Evolutionary conservation across 2,888 invertebrate species (phyloP), one percentile per base, ranked within the genome.

Genomic region (Brenthis daphne): DNA sequence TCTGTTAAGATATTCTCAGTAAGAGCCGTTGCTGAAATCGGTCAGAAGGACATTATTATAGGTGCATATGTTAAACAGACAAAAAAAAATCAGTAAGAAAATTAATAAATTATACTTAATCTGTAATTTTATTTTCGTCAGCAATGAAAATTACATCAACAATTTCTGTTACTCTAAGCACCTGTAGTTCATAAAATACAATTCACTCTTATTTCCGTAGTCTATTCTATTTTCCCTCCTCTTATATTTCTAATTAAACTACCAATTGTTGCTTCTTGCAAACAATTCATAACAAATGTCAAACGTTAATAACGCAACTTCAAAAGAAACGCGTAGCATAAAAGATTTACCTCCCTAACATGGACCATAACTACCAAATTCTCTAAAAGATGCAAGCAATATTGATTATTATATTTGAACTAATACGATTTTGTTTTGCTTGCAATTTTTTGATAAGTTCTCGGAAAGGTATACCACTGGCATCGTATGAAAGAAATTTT

Each of bases 201-300:
- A 43, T 8, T 8, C 11, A 11, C 11, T 43, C 8, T 43, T 43
- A 0, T 43, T 43, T 11, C 11, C 37, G 37, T 11, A 43, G 8
- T 43, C 37, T 43, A 43, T 56, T 56, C 29, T 13, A 43, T 20
- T 55, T 61, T 48, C n/a, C 51, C 67, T 50, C 24, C 33, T 50
- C 43, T 56, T 53, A 61, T 24, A 65, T 69, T 63, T 65, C 43
- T 53, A 65, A 65, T 65, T 65, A 70, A 33, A 81, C 74, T 76
- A 51, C 48, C 68, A 71, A 81, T 88, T 89, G 88, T 90, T 89
- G 88, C 86, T 87, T 83, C 85, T 86, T 82, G 81, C 85, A 80
- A 66, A 70, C 82, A 79, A 86, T 88, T 87, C 85, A 86, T 88
- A 88, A 86, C 85, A 85, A 74, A 81, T 82, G 85, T 80, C 83